Evolutionary conservation across 2,888 invertebrate genomes (phyloP).

Genomic region (Doris montereyensis): DNA sequence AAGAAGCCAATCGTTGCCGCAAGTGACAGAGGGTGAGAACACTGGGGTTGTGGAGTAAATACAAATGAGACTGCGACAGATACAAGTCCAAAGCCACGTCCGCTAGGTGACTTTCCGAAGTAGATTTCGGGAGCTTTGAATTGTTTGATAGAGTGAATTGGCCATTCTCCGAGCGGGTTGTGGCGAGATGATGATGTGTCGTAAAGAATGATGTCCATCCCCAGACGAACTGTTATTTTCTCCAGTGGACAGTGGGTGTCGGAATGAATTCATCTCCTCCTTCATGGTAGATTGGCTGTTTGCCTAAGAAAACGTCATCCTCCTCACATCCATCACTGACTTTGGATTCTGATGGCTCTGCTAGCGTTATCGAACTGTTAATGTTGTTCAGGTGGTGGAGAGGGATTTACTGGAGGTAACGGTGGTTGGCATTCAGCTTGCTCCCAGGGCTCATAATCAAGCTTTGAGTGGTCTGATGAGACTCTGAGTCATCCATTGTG

Average conservation of each 20-base stretch:
- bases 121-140: not conserved
- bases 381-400: too few species aligned
- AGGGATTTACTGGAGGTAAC: too few species aligned
- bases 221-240: not conserved
- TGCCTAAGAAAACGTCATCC: too few species aligned
- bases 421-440: too few species aligned
- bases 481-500: too few species aligned
- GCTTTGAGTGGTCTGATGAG: too few species aligned
- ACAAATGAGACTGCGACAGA: conserved; percentile 55
- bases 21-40: conserved; percentile 63
- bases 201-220: not conserved
- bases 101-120: conserved; percentile 53
- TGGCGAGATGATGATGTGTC: not conserved
- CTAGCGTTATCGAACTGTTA: too few species aligned
- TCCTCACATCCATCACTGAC: too few species aligned
- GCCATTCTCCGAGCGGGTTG: not conserved
- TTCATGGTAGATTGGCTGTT: too few species aligned
- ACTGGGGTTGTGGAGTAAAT: conserved; percentile 58
- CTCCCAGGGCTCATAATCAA: too few species aligned
- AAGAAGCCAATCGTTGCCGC: conserved; percentile 58
- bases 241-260: not conserved
- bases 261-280: too few species aligned
- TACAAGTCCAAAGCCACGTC: conserved; percentile 53
- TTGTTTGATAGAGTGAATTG: not conserved
- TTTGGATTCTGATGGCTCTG: too few species aligned